These are phyloP conservation scores for Capitulum mitella DNA, from an alignment of 2,888 invertebrate genomes.

Conservation along the genomic window DNA sequence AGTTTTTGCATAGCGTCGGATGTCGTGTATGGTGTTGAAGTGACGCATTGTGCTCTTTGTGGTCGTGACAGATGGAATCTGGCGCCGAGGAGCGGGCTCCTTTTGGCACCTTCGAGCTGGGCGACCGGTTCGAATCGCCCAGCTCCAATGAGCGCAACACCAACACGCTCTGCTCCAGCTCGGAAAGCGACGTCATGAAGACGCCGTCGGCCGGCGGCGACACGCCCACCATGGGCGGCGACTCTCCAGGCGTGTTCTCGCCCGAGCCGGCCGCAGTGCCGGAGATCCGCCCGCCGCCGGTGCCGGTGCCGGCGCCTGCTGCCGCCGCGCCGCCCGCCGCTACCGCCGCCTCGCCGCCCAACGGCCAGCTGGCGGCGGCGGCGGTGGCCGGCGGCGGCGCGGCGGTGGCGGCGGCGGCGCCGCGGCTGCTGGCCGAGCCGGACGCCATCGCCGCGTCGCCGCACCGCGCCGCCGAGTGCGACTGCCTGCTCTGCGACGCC, in stretches of 20 bases:
- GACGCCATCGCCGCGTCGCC: not conserved
- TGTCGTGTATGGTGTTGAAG: too few species aligned
- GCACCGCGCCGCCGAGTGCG: constrained; percentile 18
- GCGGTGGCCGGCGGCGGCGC: too few species aligned
- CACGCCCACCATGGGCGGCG: not conserved
- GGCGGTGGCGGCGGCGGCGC: not conserved
- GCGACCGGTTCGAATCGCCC: not conserved
- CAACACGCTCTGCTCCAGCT: constrained; percentile 24
- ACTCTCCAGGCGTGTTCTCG: constrained; percentile 5
- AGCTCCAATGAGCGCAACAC: constrained; percentile 26
- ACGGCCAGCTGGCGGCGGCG: not conserved
- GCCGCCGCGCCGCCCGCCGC: not conserved
- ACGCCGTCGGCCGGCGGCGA: constrained; percentile 23
- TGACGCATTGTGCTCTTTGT: too few species aligned
- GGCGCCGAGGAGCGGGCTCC: not conserved
- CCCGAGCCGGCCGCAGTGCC: not conserved
- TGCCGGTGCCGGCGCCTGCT: not conserved
- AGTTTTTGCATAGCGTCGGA: too few species aligned
- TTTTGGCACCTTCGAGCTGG: not conserved
- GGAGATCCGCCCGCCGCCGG: not conserved
- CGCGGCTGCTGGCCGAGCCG: too few species aligned
- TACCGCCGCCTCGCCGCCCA: not conserved
- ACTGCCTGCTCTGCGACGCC: constrained; percentile 13
- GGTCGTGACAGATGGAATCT: not conserved
- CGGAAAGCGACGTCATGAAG: constrained; percentile 25